These are phyloP conservation scores for Muscicapa comitata DNA, from an alignment of 2,797 vertebrate species.

Conservation along the genomic window DNA sequence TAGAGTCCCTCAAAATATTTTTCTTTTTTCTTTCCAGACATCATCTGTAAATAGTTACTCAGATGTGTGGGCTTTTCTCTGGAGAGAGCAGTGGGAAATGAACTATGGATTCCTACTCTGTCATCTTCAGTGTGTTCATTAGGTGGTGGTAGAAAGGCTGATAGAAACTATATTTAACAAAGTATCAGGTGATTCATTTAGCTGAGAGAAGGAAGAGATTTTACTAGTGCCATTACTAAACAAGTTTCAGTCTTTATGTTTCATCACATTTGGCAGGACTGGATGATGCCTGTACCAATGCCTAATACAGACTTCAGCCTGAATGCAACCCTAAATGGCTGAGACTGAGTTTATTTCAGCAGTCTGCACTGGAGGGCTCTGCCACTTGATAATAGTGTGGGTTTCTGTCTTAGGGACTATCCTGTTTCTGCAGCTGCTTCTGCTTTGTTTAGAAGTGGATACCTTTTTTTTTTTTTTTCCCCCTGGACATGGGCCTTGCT, in stretches of 20 bases:
- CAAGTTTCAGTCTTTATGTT: background rate
- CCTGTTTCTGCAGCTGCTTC: background rate
- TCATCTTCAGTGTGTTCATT: background rate
- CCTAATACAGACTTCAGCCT: background rate
- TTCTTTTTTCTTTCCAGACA: background rate
- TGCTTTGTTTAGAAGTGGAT: background rate
- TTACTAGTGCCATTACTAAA: background rate
- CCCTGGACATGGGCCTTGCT: rapidly evolving
- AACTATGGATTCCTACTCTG: background rate
- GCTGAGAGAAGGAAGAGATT: background rate
- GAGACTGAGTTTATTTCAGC: background rate
- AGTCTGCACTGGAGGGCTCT: background rate
- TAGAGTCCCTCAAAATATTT: background rate
- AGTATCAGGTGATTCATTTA: background rate
- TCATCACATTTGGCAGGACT: background rate
- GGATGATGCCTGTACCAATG: background rate
- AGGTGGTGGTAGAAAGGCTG: background rate
- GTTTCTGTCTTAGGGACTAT: background rate
- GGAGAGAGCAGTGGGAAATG: background rate
- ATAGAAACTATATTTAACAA: background rate
- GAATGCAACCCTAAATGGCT: background rate
- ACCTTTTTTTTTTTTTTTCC: background rate
- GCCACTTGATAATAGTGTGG: background rate
- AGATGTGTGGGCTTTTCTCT: background rate
- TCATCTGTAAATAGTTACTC: constrained; percentile 11